phyloP scores from a whole-genome alignment of 2,888 invertebrate genomes.

The Eristalinus sepulchralis region DNA sequence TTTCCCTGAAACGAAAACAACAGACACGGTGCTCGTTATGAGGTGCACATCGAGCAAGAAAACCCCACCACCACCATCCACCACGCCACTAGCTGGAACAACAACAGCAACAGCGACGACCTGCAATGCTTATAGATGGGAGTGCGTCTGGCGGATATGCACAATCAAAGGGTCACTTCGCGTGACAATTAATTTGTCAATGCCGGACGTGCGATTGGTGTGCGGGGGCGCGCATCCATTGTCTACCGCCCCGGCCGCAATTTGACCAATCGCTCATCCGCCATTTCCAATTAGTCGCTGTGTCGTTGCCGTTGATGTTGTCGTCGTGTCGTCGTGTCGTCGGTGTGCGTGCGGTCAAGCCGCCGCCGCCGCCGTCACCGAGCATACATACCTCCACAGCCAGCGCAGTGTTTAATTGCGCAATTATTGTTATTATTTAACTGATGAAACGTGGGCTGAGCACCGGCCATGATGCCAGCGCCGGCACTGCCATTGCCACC shows the following conservation, averaged over 20 bases:
- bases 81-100: not conserved
- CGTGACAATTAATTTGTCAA: constrained; percentile 53
- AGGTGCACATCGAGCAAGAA: not conserved
- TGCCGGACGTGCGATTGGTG: constrained; percentile 24
- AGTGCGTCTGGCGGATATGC: not conserved
- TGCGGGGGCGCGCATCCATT: constrained; percentile 9
- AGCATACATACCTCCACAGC: constrained; percentile 86
- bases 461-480: constrained; percentile 20
- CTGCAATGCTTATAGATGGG: not conserved
- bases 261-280: constrained; percentile 38
- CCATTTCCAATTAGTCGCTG: constrained; percentile 39
- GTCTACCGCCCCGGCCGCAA: constrained; percentile 13
- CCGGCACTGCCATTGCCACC: constrained; percentile 31
- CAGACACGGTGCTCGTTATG: constrained; percentile 10
- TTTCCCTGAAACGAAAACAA: constrained; percentile 80
- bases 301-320: not conserved
- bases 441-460: constrained; percentile 73
- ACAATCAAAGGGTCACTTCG: constrained; percentile 37
- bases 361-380: not conserved
- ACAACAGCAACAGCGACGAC: not conserved
- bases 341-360: not conserved
- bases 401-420: constrained; percentile 89
- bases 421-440: constrained; percentile 74
- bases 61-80: not conserved
- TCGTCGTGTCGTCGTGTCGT: not conserved